phyloP scores from a whole-genome alignment of 2,113 vertebrate genomes.

The Galeopterus variegatus region DNA sequence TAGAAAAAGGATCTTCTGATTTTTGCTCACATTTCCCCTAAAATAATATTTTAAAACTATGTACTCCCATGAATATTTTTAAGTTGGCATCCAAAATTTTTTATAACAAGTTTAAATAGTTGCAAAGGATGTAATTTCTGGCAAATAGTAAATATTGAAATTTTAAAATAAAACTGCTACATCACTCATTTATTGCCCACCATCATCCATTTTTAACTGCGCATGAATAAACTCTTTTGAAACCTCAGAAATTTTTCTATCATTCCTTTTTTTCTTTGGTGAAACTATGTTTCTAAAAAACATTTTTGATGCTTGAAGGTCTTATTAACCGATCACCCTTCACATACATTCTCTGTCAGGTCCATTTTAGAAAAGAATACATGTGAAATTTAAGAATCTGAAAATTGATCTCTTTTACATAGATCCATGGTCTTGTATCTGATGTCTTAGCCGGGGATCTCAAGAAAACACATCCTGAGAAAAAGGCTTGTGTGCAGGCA shows the following conservation, averaged over 20 bases:
- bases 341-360: background rate
- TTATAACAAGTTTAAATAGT: conserved; percentile 3
- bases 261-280: background rate
- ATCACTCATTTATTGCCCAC: background rate
- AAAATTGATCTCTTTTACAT: background rate
- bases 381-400: background rate
- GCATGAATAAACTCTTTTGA: background rate
- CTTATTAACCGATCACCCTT: background rate
- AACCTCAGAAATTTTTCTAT: background rate
- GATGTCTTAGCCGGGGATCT: background rate
- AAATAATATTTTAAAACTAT: background rate
- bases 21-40: background rate
- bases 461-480: background rate
- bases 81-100: background rate
- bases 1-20: background rate
- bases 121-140: background rate
- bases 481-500: background rate
- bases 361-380: background rate
- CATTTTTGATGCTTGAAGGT: background rate
- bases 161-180: background rate
- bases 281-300: background rate
- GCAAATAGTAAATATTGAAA: background rate
- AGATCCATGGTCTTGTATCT: background rate
- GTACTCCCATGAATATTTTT: background rate
- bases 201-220: conserved; percentile 37